A percentile compares a stretch with the other conserved stretches of the same genome.
phyloP scores from a whole-genome alignment of 1,140 invertebrate genomes.

The Orius laevigatus region DNA sequence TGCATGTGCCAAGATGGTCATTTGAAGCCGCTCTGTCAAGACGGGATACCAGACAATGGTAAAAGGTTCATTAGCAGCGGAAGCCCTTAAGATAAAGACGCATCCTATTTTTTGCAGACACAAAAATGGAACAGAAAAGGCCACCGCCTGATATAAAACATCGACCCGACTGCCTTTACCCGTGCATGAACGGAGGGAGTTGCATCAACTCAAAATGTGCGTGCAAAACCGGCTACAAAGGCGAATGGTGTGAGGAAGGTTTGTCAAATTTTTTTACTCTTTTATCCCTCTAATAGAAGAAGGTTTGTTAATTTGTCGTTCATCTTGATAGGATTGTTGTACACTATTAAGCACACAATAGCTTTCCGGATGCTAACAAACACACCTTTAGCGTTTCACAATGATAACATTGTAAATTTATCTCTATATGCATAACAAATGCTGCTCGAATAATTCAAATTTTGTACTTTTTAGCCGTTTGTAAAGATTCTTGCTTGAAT shows the following conservation, averaged over 20 bases:
- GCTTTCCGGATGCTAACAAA: not conserved
- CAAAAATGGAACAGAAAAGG: not conserved
- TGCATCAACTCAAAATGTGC: constrained; percentile 54
- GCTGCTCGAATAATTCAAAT: not conserved
- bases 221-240: constrained; percentile 54
- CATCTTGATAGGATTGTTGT: not conserved
- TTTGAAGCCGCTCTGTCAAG: constrained; percentile 29
- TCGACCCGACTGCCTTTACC: constrained; percentile 28
- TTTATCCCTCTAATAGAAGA: not conserved
- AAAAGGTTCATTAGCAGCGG: not conserved
- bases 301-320: not conserved
- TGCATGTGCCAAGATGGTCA: constrained; percentile 56
- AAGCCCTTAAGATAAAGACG: not conserved
- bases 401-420: not conserved
- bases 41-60: not conserved
- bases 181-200: constrained; percentile 61
- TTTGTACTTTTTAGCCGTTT: constrained; percentile 44
- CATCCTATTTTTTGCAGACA: not conserved
- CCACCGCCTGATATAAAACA: not conserved
- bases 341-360: not conserved
- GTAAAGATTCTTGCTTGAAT: constrained; percentile 61
- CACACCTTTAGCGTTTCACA: not conserved
- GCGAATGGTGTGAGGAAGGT: constrained; percentile 66
- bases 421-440: not conserved
- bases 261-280: constrained; percentile 2